These are phyloP conservation scores for Dryobotodes eremita DNA, from an alignment of 2,888 invertebrate species.

Conservation along the genomic window DNA sequence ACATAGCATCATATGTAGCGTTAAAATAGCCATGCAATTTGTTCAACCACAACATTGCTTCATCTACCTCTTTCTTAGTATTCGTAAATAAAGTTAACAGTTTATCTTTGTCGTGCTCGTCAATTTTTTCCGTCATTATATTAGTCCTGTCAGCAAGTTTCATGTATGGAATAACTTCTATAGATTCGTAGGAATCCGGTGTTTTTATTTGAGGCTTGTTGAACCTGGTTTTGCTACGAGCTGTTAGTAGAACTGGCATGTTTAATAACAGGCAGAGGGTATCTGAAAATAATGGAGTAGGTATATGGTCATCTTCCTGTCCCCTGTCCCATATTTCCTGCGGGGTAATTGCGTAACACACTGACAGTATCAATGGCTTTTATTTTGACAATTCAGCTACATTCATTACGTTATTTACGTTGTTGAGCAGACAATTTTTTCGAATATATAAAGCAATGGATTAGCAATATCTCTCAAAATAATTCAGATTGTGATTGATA, in stretches of 20 bases:
- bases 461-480: too few relatives aligned
- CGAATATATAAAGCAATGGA: too few relatives aligned
- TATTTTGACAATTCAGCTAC: too few relatives aligned
- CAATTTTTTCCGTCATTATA: background rate
- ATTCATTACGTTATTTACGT: too few relatives aligned
- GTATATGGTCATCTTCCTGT: background rate
- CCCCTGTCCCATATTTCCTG: background rate
- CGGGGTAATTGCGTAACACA: too few relatives aligned
- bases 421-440: too few relatives aligned
- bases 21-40: slow-evolving; percentile 34
- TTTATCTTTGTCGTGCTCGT: background rate
- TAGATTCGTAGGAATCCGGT: slow-evolving; percentile 8
- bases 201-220: background rate
- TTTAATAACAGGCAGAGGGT: slow-evolving; percentile 10
- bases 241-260: background rate
- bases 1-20: background rate
- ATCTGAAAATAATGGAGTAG: slow-evolving; percentile 9
- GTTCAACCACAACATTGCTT: slow-evolving; percentile 17
- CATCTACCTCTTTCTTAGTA: slow-evolving; percentile 44
- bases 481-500: too few relatives aligned
- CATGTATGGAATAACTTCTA: background rate
- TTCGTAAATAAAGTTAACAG: slow-evolving; percentile 10
- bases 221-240: background rate
- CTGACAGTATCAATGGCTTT: too few relatives aligned
- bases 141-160: background rate